Evolutionary conservation across 2,113 vertebrate species (phyloP), one percentile per base, ranked within the genome.

Genomic region (Cisticola juncidis): DNA sequence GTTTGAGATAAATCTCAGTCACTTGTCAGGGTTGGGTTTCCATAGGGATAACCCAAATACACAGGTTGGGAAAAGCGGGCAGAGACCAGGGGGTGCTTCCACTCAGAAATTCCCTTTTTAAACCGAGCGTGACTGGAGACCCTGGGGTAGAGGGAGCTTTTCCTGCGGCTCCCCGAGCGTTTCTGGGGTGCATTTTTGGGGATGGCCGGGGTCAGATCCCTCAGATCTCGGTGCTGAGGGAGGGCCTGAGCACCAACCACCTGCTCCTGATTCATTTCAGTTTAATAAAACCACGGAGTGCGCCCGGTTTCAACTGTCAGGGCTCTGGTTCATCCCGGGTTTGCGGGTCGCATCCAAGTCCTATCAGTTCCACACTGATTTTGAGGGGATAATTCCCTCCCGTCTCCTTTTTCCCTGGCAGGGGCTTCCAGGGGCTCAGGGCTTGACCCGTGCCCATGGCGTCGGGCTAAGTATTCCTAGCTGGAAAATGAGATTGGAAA

Each of bases 111-210:
- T 26, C 12, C 20, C 2, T 5, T 12, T 47, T 36, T 7, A 23
- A 33, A 11, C 4, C 1, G 0, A 24, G 21, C 10, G 5, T 26
- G 38, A 62, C 45, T 26, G 47, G 44, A n/a, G 61, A 28, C 4
- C 12, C 57, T 4, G 38, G 51, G 20, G 2, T 8, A 4, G 36
- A 2, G 31, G 12, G 24, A 33, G 33, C 40, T 60, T 60, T 70
- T 12, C 22, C 14, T 0, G 1, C 44, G 36, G n/a, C 8, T 61
- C 5, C 50, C 31, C 0, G 0, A 5, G 42, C 0, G 0, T 9
- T 90, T 93, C 48, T 25, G 23, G 73, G 85, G 71, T 12, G 51
- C 7, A 0, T 54, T 16, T 36, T 31, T 48, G 35, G 14, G 44
- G 23, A 35, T 5, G 44, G 36, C 14, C 0, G 10, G 38, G 58